Percentiles rank a stretch among this genome's conserved stretches.
Conservation (phyloP, 2,113 vertebrate genomes). For the Atlantisia rogersi region DNA sequence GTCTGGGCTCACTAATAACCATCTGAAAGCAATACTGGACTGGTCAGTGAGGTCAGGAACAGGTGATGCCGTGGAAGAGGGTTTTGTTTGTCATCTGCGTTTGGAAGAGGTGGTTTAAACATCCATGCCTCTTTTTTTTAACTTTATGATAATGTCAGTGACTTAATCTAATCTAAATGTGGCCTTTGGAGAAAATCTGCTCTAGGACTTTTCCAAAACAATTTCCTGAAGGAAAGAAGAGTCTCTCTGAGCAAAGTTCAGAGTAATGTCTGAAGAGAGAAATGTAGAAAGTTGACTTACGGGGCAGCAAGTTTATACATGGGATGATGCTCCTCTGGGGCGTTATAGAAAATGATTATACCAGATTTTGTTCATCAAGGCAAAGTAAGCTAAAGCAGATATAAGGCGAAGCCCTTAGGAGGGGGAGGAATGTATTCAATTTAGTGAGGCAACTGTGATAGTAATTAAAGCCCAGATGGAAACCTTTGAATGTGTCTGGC, state of each 20-base stretch:
- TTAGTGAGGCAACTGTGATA: slow-evolving; percentile 62
- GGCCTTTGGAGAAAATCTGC: slow-evolving; percentile 23
- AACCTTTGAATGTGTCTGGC: slow-evolving; percentile 57
- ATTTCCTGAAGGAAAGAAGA: slow-evolving; percentile 44
- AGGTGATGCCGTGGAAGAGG: slow-evolving; percentile 43
- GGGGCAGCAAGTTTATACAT: slow-evolving; percentile 28
- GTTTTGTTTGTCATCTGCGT: not conserved
- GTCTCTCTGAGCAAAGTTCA: not conserved
- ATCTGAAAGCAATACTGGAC: slow-evolving; percentile 64
- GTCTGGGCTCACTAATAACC: slow-evolving; percentile 60
- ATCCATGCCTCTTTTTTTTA: not conserved
- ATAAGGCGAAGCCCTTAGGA: slow-evolving; percentile 56
- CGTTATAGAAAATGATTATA: slow-evolving; percentile 52
- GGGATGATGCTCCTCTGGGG: slow-evolving; percentile 51
- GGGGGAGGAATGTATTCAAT: slow-evolving; percentile 26
- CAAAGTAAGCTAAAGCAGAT: slow-evolving; percentile 61
- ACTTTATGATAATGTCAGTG: not conserved
- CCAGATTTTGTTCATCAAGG: slow-evolving; percentile 63
- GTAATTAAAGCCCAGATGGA: slow-evolving; percentile 64
- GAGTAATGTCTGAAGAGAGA: slow-evolving; percentile 4
- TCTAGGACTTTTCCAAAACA: slow-evolving; percentile 16
- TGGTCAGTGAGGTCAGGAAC: slow-evolving; percentile 54
- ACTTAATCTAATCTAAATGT: slow-evolving; percentile 30
- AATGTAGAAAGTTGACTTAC: slow-evolving; percentile 10
- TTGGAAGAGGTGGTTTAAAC: slow-evolving; percentile 1